Conservation (phyloP, 2,888 invertebrate species). For the Drosophila glabriapex region DNA sequence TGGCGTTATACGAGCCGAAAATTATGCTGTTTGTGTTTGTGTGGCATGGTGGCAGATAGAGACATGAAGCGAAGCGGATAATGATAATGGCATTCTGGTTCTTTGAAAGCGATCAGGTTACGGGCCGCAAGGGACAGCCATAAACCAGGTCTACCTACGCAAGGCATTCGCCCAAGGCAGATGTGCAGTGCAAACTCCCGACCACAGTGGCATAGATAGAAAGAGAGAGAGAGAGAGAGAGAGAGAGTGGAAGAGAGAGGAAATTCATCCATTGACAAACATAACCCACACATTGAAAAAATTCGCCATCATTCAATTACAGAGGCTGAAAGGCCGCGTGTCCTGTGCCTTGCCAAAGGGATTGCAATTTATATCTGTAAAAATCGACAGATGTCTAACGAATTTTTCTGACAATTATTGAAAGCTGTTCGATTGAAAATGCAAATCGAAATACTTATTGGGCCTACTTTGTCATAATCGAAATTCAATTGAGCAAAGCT, state of each 20-base stretch:
- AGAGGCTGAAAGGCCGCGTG: slow-evolving; percentile 49
- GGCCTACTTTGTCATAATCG: slow-evolving; percentile 27
- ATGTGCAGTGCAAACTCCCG: slow-evolving; percentile 51
- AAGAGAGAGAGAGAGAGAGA: not conserved
- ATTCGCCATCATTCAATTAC: slow-evolving; percentile 61
- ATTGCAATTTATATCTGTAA: slow-evolving; percentile 26
- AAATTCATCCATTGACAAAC: slow-evolving; percentile 48
- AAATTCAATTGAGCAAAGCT: slow-evolving; percentile 29
- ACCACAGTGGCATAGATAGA: slow-evolving; percentile 10
- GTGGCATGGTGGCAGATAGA: slow-evolving; percentile 66
- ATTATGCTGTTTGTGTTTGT: slow-evolving; percentile 63
- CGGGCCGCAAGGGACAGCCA: slow-evolving; percentile 45
- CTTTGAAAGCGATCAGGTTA: slow-evolving; percentile 76
- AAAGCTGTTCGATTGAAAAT: slow-evolving; percentile 47
- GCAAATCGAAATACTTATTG: slow-evolving; percentile 32
- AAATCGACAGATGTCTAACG: slow-evolving; percentile 29
- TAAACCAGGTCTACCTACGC: slow-evolving; percentile 66
- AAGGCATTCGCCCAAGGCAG: slow-evolving; percentile 42
- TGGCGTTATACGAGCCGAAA: slow-evolving; percentile 75
- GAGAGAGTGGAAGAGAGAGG: not conserved
- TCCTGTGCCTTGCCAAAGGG: slow-evolving; percentile 37
- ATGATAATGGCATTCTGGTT: slow-evolving; percentile 78
- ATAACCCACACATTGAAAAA: slow-evolving; percentile 36
- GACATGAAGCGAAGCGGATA: slow-evolving; percentile 78
- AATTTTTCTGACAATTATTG: slow-evolving; percentile 34